These are phyloP conservation scores for Cetonia aurata DNA, from an alignment of 2,888 invertebrate species.

Conservation along the genomic window DNA sequence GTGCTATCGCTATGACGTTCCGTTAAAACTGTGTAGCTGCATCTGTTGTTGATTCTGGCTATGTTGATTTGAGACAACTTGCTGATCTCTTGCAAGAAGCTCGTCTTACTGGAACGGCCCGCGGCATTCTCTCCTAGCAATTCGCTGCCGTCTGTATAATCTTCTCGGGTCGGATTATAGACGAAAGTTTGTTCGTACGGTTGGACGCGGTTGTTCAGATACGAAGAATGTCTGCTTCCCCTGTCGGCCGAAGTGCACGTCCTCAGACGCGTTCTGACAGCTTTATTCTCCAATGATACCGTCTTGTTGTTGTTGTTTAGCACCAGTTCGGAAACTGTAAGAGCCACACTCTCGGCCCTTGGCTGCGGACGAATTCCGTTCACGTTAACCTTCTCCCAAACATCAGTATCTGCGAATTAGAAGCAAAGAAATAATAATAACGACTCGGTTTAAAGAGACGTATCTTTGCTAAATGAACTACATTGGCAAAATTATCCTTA, in stretches of 20 bases:
- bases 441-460: neutral
- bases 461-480: too few species aligned
- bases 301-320: constrained; percentile 62
- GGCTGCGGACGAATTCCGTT: constrained; percentile 75
- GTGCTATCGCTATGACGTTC: constrained; percentile 73
- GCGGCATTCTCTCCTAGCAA: constrained; percentile 55
- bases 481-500: too few species aligned
- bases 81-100: constrained; percentile 76
- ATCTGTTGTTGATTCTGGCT: constrained; percentile 75
- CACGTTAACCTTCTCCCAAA: constrained; percentile 80
- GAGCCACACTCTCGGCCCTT: constrained; percentile 77
- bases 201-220: constrained; percentile 63
- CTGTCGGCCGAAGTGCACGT: constrained; percentile 64
- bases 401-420: constrained; percentile 72
- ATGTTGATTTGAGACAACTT: constrained; percentile 80
- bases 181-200: constrained; percentile 66
- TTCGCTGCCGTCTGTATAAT: constrained; percentile 66
- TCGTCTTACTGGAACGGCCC: constrained; percentile 56
- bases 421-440: constrained; percentile 15
- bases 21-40: constrained; percentile 78
- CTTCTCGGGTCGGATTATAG: constrained; percentile 65
- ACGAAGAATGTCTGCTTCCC: constrained; percentile 64
- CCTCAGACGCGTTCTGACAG: constrained; percentile 59
- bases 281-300: constrained; percentile 49
- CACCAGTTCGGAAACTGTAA: constrained; percentile 73